Evolutionary conservation across 1,140 invertebrate genomes (phyloP).

Genomic region (Procambarus clarkii): DNA sequence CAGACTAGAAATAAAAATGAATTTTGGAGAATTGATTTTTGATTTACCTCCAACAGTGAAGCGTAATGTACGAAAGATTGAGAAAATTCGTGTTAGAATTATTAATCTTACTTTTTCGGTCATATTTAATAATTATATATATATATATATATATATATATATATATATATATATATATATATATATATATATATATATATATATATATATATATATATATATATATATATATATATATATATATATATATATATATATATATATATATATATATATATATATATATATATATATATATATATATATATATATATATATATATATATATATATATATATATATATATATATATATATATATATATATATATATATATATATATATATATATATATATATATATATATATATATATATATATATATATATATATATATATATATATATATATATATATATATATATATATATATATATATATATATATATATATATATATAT

Average conservation of each 20-base stretch:
- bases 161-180: slow-evolving; percentile 38
- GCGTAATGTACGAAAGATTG: too few species aligned
- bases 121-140: background rate
- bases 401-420: slow-evolving; percentile 45
- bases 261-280: slow-evolving; percentile 39
- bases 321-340: slow-evolving; percentile 39
- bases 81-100: too few species aligned
- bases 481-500: slow-evolving; percentile 36
- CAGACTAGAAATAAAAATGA: too few species aligned
- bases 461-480: slow-evolving; percentile 33
- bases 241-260: slow-evolving; percentile 25
- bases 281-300: slow-evolving; percentile 37
- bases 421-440: slow-evolving; percentile 41
- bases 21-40: too few species aligned
- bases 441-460: slow-evolving; percentile 38
- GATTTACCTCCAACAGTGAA: too few species aligned
- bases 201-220: slow-evolving; percentile 45
- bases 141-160: slow-evolving; percentile 41
- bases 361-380: slow-evolving; percentile 23
- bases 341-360: slow-evolving; percentile 37
- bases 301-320: slow-evolving; percentile 45
- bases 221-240: slow-evolving; percentile 34
- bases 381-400: slow-evolving; percentile 35
- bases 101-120: too few species aligned
- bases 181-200: slow-evolving; percentile 39